Evolutionary conservation across 2,888 invertebrate genomes (phyloP).

Genomic region (Tipula helvola): DNA sequence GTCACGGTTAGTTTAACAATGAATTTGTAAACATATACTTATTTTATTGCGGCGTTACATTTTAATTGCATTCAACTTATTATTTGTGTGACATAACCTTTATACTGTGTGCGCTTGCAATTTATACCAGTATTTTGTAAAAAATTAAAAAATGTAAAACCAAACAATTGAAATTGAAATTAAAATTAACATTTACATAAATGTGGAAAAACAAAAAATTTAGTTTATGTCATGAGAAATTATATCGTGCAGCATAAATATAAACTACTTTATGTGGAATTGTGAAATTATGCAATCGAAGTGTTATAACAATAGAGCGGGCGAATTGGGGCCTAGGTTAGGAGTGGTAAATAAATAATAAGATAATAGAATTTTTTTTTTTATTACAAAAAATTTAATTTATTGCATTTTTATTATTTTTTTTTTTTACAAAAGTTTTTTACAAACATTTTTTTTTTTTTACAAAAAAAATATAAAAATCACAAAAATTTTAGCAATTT

Average conservation of each 20-base stretch:
- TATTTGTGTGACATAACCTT: background rate
- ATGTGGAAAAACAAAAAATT: background rate
- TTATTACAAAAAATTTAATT: background rate
- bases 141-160: background rate
- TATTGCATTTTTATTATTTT: background rate
- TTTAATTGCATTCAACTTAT: background rate
- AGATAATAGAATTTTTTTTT: background rate
- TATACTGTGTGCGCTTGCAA: background rate
- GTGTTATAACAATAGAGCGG: background rate
- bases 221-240: background rate
- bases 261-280: background rate
- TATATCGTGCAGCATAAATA: background rate
- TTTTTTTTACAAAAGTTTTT: background rate
- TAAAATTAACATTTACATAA: background rate
- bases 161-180: background rate
- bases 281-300: background rate
- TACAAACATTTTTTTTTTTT: background rate
- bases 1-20: background rate
- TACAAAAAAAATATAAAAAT: background rate
- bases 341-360: background rate
- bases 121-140: background rate
- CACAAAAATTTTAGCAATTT: background rate
- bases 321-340: background rate
- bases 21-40: background rate
- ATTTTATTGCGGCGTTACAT: background rate